These are phyloP conservation scores for Heliconius sara DNA, from an alignment of 2,888 invertebrate species.

Conservation along the genomic window DNA sequence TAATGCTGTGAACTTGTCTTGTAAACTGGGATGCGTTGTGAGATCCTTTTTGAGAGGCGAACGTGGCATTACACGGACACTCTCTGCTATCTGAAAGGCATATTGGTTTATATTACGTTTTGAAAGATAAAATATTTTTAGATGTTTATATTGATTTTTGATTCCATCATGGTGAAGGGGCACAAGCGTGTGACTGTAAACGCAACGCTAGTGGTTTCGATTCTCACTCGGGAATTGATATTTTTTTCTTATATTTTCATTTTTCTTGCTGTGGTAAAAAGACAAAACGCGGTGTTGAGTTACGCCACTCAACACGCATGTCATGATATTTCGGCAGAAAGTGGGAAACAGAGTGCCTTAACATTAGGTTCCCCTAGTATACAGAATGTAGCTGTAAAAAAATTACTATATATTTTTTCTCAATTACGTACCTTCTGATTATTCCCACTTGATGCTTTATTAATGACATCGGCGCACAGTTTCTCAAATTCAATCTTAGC, in stretches of 20 bases:
- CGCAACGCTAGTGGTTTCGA: too few relatives aligned
- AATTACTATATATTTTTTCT: background rate
- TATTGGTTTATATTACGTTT: background rate
- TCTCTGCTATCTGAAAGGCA: constrained; percentile 85
- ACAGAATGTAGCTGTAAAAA: background rate
- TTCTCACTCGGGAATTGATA: too few relatives aligned
- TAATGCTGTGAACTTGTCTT: constrained; percentile 92
- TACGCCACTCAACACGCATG: too few relatives aligned
- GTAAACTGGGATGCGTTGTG: constrained; percentile 91
- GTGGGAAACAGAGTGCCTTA: too few relatives aligned
- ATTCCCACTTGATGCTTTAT: constrained; percentile 83
- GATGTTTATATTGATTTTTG: too few relatives aligned
- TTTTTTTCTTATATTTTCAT: too few relatives aligned
- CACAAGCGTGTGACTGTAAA: too few relatives aligned
- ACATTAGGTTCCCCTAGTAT: too few relatives aligned
- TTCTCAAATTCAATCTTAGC: constrained; percentile 96
- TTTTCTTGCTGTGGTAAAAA: too few relatives aligned
- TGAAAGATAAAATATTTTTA: background rate
- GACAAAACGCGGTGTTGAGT: too few relatives aligned
- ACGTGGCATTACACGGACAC: constrained; percentile 89
- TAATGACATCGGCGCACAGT: constrained; percentile 91
- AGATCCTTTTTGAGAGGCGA: constrained; percentile 90
- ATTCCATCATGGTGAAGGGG: too few relatives aligned
- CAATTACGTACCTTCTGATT: constrained; percentile 74
- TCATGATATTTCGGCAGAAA: too few relatives aligned